Percentiles rank a stretch among this genome's conserved stretches.
Evolutionary conservation across 2,888 invertebrate genomes (phyloP).

Genomic region (Rhamphomyia laevipes): DNA sequence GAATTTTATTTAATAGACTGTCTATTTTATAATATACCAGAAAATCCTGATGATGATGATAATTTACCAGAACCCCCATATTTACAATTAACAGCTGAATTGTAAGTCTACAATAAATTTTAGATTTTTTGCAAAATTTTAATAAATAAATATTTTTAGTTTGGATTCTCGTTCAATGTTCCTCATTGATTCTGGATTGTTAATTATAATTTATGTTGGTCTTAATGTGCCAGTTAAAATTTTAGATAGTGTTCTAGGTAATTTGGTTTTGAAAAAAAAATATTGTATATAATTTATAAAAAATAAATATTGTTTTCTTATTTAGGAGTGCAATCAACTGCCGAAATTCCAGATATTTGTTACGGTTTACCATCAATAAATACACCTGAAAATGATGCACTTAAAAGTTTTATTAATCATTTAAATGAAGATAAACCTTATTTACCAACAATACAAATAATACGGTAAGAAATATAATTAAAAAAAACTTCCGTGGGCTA

Average conservation of each 20-base stretch:
- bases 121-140: background rate
- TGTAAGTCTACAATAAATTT: conserved; percentile 35
- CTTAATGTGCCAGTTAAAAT: conserved; percentile 62
- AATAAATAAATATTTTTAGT: conserved; percentile 26
- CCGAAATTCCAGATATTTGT: conserved; percentile 65
- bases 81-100: conserved; percentile 74
- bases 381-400: conserved; percentile 57
- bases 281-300: background rate
- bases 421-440: conserved; percentile 79
- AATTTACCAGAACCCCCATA: conserved; percentile 56
- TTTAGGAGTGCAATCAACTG: conserved; percentile 56
- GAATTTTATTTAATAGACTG: conserved; percentile 79
- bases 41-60: conserved; percentile 29
- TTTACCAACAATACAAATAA: conserved; percentile 62
- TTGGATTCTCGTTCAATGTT: conserved; percentile 82
- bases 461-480: conserved; percentile 50
- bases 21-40: conserved; percentile 43
- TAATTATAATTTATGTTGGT: conserved; percentile 73
- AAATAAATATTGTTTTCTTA: background rate
- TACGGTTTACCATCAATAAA: conserved; percentile 66
- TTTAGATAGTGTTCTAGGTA: conserved; percentile 58
- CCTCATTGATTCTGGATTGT: conserved; percentile 76
- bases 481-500: too few relatives aligned
- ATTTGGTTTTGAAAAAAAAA: conserved; percentile 3
- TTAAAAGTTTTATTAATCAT: conserved; percentile 68